phyloP scores from a whole-genome alignment of 1,140 invertebrate genomes.

The Papilio machaon region DNA sequence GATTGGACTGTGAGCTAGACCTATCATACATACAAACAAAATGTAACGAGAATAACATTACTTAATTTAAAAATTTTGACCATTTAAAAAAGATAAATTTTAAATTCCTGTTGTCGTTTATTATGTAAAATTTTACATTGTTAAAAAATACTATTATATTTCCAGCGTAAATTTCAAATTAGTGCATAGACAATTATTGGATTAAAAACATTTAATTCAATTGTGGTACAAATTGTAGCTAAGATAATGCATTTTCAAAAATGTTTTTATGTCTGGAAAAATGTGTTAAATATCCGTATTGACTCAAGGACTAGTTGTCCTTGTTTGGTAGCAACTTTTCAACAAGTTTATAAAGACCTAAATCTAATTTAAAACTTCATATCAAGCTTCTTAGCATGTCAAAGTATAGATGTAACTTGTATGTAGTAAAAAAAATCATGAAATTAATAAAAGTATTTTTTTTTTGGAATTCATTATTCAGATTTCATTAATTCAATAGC shows the following conservation, averaged over 20 bases:
- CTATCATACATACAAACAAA: conserved; percentile 41
- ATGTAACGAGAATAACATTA: conserved; percentile 62
- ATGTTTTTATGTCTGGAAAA: neutral
- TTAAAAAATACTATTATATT: neutral
- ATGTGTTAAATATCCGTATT: neutral
- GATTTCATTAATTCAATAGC: neutral
- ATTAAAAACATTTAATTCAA: neutral
- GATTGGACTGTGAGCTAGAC: conserved; percentile 81
- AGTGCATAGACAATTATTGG: neutral
- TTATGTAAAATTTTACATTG: conserved; percentile 5
- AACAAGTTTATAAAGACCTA: neutral
- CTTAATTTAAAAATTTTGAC: conserved; percentile 40
- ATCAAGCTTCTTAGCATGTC: neutral
- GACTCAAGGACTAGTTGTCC: no score
- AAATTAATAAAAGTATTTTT: neutral
- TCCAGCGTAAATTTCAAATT: neutral
- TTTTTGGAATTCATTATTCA: neutral
- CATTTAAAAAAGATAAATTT: conserved; percentile 39
- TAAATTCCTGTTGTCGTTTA: conserved; percentile 28
- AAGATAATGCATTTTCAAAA: neutral
- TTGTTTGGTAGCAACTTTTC: neutral
- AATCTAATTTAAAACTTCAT: neutral
- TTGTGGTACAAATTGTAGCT: conserved; percentile 20
- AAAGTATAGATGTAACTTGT: neutral
- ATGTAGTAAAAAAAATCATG: neutral